Conservation (phyloP, 2,113 vertebrate genomes). For the Piprites chloris region DNA sequence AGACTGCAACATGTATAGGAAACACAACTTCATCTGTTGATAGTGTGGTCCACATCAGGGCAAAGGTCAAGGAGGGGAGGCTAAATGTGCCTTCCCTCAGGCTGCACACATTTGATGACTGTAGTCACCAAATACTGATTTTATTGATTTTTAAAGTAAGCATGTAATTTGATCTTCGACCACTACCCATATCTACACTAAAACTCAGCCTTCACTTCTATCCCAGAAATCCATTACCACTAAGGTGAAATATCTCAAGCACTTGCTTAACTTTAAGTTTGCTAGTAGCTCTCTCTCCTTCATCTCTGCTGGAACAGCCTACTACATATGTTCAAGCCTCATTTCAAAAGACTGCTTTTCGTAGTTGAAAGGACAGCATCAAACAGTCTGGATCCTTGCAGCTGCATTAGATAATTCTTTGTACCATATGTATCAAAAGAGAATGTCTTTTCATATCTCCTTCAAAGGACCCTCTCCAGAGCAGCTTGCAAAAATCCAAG, state of each 20-base stretch:
- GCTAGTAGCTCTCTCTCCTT: neutral
- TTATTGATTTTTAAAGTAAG: neutral
- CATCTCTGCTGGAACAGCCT: neutral
- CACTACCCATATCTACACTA: neutral
- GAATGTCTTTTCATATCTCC: neutral
- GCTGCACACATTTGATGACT: neutral
- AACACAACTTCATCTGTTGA: neutral
- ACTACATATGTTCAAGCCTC: neutral
- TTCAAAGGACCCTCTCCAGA: slow-evolving; percentile 15
- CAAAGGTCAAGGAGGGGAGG: neutral
- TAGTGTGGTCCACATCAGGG: rapidly evolving
- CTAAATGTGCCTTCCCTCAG: rapidly evolving
- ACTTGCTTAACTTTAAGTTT: neutral
- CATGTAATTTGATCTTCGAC: neutral
- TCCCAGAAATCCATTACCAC: neutral
- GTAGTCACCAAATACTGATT: neutral
- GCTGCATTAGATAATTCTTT: neutral
- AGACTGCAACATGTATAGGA: neutral
- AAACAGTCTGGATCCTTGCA: neutral
- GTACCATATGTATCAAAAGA: neutral
- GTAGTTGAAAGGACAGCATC: neutral
- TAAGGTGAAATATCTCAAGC: neutral
- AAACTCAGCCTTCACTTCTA: neutral
- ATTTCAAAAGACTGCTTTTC: neutral
- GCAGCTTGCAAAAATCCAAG: neutral